These are phyloP conservation scores for Aradophagus sp. DNA, from an alignment of 1,140 invertebrate genomes.

Conservation along the genomic window DNA sequence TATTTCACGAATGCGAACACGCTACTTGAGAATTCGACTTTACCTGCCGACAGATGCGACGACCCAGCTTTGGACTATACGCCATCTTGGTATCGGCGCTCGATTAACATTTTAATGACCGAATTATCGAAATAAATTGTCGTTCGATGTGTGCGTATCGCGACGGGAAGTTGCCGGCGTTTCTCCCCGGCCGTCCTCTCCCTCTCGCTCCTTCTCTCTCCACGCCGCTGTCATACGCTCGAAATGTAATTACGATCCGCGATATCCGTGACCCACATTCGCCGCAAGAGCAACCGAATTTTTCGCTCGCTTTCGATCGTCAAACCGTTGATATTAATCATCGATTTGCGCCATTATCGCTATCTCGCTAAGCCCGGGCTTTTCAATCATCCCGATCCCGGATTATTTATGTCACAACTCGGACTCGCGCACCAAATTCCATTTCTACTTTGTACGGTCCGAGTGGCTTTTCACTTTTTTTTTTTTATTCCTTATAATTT, in stretches of 20 bases:
- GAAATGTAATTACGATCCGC: constrained; percentile 25
- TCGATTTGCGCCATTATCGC: neutral
- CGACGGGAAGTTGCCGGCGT: constrained; percentile 44
- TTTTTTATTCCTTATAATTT: no score
- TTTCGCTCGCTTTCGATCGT: constrained; percentile 27
- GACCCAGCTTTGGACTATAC: constrained; percentile 37
- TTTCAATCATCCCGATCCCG: no score
- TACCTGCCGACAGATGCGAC: constrained; percentile 59
- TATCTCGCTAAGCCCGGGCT: no score
- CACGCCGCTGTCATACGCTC: no score
- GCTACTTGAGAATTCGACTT: constrained; percentile 52
- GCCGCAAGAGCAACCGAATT: constrained; percentile 15
- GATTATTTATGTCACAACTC: no score
- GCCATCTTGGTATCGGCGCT: constrained; percentile 28
- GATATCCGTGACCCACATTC: constrained; percentile 51
- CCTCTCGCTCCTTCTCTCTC: no score
- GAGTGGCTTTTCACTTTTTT: no score
- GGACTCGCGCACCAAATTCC: no score
- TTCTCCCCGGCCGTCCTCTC: constrained; percentile 23
- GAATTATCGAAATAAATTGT: constrained; percentile 67
- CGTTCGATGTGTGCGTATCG: constrained; percentile 35
- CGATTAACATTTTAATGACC: constrained; percentile 64
- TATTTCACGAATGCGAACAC: constrained; percentile 67
- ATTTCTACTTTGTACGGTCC: no score
- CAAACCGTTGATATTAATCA: constrained; percentile 18